Evolutionary conservation across 2,113 vertebrate species (phyloP).

Genomic region (Anseranas semipalmata): DNA sequence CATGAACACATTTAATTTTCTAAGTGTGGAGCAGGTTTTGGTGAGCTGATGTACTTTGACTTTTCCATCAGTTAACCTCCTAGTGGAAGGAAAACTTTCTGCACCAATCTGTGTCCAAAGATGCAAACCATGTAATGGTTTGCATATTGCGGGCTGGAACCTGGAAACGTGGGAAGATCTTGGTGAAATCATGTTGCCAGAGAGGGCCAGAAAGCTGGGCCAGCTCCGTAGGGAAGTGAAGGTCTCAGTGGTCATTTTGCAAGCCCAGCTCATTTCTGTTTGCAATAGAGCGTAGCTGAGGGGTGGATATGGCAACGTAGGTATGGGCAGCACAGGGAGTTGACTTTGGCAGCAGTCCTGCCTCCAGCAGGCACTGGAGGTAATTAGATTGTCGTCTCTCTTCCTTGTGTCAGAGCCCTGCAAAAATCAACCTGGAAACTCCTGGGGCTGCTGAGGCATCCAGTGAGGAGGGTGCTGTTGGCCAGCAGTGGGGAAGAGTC

Average conservation of each 20-base stretch:
- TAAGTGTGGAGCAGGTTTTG: not conserved
- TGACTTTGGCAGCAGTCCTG: not conserved
- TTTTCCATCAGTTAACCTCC: not conserved
- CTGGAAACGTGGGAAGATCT: not conserved
- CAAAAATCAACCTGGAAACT: constrained; percentile 18
- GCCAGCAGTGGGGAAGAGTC: not conserved
- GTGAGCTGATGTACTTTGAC: not conserved
- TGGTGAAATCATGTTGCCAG: not conserved
- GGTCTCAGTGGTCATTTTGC: not conserved
- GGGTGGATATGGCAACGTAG: accelerated
- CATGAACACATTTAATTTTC: not conserved
- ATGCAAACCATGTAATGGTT: not conserved
- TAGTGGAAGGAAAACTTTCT: not conserved
- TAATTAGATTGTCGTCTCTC: not conserved
- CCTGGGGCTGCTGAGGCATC: not conserved
- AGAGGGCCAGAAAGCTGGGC: not conserved
- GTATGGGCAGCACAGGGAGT: not conserved
- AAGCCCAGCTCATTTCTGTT: not conserved
- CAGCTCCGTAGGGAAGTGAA: not conserved
- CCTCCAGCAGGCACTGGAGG: not conserved
- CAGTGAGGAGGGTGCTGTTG: accelerated
- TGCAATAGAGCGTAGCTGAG: accelerated
- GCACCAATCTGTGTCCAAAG: accelerated
- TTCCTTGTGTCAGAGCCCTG: not conserved
- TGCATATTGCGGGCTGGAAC: accelerated